Percentiles rank a stretch among this genome's conserved stretches.
Evolutionary conservation across 2,113 vertebrate species (phyloP).

Genomic region (Prunella fulvescens): DNA sequence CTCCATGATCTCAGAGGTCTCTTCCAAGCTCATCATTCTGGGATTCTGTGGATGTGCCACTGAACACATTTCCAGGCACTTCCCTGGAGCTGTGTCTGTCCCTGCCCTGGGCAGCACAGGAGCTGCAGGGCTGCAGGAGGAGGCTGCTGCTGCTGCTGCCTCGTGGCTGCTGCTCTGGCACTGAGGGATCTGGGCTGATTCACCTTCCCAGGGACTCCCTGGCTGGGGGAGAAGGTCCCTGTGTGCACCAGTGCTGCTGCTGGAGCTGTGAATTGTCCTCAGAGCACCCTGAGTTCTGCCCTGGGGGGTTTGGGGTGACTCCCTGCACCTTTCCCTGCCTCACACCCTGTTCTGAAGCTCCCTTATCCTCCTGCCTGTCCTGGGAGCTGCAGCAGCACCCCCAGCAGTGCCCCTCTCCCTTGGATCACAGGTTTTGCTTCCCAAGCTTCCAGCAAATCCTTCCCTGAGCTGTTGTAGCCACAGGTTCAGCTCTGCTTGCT

Average conservation of each 20-base stretch:
- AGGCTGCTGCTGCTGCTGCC: not conserved
- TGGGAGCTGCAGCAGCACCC: not conserved
- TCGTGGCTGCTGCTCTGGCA: not conserved
- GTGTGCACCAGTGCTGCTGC: fast-evolving
- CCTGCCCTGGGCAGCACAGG: fast-evolving
- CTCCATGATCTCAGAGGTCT: too few species aligned
- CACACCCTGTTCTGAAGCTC: fast-evolving
- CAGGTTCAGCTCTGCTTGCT: not conserved
- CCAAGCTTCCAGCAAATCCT: not conserved
- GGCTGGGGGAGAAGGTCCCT: not conserved
- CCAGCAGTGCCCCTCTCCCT: not conserved
- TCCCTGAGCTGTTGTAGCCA: not conserved
- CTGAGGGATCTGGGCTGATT: not conserved
- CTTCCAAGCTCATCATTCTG: too few species aligned
- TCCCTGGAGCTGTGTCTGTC: not conserved
- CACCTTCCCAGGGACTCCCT: not conserved
- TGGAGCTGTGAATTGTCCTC: fast-evolving
- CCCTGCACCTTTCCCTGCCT: not conserved
- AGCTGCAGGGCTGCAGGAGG: too few species aligned
- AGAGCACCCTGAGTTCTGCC: not conserved
- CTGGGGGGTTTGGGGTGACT: not conserved
- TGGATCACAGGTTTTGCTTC: not conserved
- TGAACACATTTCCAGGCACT: not conserved
- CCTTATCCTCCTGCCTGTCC: not conserved
- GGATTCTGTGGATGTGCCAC: too few species aligned